Percentiles rank a stretch among this genome's conserved stretches.
phyloP scores from a whole-genome alignment of 2,113 vertebrate species.

The Tragelaphus scriptus region DNA sequence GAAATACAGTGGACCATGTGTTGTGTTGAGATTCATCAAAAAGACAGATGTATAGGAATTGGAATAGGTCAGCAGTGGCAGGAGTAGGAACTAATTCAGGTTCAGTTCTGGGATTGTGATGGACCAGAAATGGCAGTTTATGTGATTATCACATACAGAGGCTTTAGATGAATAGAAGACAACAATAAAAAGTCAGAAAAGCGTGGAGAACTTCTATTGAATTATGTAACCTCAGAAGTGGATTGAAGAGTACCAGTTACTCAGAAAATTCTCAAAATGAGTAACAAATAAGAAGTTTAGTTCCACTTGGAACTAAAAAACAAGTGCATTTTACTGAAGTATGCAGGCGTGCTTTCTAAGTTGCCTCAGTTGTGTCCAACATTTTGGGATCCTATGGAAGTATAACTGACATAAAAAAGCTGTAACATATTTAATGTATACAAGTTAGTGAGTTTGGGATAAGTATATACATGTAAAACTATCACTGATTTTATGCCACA shows the following conservation, averaged over 20 bases:
- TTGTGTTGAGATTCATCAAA: not conserved
- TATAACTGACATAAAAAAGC: not conserved
- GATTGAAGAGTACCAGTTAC: not conserved
- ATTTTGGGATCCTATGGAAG: not conserved
- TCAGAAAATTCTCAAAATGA: not conserved
- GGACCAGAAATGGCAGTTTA: not conserved
- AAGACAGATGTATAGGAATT: not conserved
- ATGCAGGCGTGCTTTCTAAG: not conserved
- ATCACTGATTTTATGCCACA: not conserved
- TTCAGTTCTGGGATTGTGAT: not conserved
- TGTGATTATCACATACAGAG: not conserved
- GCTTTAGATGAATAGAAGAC: not conserved
- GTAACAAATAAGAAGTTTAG: not conserved
- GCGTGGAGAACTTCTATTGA: not conserved
- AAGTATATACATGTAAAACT: not conserved
- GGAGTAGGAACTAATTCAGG: not conserved
- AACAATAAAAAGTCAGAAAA: not conserved
- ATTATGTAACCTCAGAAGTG: not conserved
- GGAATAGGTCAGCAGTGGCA: not conserved
- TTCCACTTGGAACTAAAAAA: not conserved
- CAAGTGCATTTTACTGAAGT: not conserved
- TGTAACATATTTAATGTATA: not conserved
- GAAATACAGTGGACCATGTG: not conserved
- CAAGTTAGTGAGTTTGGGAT: not conserved
- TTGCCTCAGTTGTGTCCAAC: not conserved